phyloP scores from a whole-genome alignment of 2,797 vertebrate species.

The Melanotaenia boesemani region DNA sequence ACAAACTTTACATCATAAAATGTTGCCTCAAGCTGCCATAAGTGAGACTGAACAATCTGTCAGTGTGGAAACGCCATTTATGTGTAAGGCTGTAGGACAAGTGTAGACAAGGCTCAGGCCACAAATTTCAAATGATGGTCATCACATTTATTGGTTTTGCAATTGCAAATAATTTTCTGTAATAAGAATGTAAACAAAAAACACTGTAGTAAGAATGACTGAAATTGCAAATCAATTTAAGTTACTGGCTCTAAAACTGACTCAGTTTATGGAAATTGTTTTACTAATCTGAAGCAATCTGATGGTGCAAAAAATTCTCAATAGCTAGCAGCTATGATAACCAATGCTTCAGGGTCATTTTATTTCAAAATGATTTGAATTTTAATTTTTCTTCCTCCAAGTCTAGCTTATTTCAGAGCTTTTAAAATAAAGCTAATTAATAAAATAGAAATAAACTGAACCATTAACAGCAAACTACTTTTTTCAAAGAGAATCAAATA shows the following conservation, averaged over 20 bases:
- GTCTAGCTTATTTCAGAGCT: background rate
- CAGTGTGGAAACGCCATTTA: constrained; percentile 3
- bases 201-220: background rate
- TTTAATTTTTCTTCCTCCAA: background rate
- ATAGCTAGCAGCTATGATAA: background rate
- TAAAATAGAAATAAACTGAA: background rate
- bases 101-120: background rate
- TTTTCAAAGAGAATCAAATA: background rate
- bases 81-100: background rate
- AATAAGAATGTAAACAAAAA: background rate
- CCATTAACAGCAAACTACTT: background rate
- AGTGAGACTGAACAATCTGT: constrained; percentile 6
- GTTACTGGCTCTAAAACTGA: background rate
- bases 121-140: constrained; percentile 17
- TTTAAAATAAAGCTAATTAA: background rate
- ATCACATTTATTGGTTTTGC: constrained; percentile 1
- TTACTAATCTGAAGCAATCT: background rate
- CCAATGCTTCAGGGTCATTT: background rate
- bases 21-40: constrained; percentile 18
- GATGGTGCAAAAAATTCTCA: background rate
- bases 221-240: background rate
- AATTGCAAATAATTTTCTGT: background rate
- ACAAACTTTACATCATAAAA: constrained; percentile 27
- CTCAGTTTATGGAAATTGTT: background rate
- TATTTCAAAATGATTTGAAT: background rate